Base-by-base conservation (phyloP, 2,888 invertebrate genomes). In the Glaucopsyche alexis region DNA sequence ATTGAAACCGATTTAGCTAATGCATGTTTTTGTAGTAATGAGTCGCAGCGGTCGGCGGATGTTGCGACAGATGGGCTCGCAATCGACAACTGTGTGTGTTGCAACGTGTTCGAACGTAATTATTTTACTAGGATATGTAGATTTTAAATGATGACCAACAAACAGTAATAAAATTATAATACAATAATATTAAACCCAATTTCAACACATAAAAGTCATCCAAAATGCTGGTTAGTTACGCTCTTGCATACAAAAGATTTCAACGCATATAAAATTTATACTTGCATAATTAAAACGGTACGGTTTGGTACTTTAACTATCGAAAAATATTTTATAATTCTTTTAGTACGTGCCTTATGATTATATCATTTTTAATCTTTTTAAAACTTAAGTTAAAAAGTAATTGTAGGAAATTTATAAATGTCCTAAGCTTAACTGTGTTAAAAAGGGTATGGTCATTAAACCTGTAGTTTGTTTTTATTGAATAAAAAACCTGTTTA, bases 31-130 rank as follows among this genome's bases (percentile, higher is more conserved):
- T 60, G 60, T 38, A 16, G 29, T 29, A 29, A 29, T 29, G 29
- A 29, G 9, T 6, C 19, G 19, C 16, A 19, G 16, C 29, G 13
- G 29, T 29, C 60, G 60, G 60, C 60, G 60, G 60, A 60, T 60
- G 60, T 60, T 60, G 60, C 60, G 60, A 60, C 60, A 60, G 60
- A 60, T 29, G 29, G 55, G 60, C 60, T 19, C 5, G 55, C 55
- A 19, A 60, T 29, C 60, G 13, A 60, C 5, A n/a, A 50, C 4
- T 13, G 19, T 16, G 11, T 11, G 55, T 55, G 55, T 19, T 19
- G 55, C 55, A 55, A 55, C n/a, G 42, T 8, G 8, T 42, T 3
- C 55, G 19, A 55, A 55, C 55, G 55, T 16, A 16, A 55, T 52
- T 14, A 52, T 42, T 42, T 6, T 42, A 11, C 55, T 19, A 55